A percentile compares a stretch with the other conserved stretches of the same genome.
Conservation (phyloP, 2,888 invertebrate genomes). For the Drosophila gaucha region DNA sequence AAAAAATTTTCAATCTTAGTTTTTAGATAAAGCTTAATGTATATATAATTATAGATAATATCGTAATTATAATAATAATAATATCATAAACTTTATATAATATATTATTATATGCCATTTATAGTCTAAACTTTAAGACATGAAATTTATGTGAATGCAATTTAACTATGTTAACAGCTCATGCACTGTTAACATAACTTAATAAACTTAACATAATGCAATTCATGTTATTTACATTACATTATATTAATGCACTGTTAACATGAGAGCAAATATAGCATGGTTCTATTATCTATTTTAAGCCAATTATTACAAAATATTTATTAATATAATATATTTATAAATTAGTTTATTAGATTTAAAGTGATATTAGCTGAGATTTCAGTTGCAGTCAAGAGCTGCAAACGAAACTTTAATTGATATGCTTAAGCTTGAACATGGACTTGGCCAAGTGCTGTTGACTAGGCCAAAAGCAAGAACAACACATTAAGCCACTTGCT, state of each 20-base stretch:
- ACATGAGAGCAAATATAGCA: too few relatives aligned
- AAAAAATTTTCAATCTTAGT: neutral
- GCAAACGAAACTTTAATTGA: constrained; percentile 54
- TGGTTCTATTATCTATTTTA: too few relatives aligned
- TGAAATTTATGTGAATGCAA: neutral
- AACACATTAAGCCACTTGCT: constrained; percentile 60
- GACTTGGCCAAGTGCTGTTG: constrained; percentile 45
- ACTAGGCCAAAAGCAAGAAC: constrained; percentile 10
- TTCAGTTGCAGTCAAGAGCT: neutral
- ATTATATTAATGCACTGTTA: neutral
- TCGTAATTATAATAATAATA: neutral
- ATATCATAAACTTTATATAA: neutral
- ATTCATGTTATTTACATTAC: neutral
- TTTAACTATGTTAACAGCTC: neutral
- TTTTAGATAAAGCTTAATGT: neutral
- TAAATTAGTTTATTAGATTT: neutral
- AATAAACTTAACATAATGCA: neutral
- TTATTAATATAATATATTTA: too few relatives aligned
- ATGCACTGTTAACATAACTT: neutral
- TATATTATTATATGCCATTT: neutral
- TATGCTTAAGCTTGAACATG: constrained; percentile 7
- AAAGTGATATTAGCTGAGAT: neutral
- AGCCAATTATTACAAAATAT: too few relatives aligned
- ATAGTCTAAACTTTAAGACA: neutral
- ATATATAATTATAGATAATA: neutral